Base-by-base conservation (phyloP, 1,140 invertebrate species). In the Scaptomyza graminum region DNA sequence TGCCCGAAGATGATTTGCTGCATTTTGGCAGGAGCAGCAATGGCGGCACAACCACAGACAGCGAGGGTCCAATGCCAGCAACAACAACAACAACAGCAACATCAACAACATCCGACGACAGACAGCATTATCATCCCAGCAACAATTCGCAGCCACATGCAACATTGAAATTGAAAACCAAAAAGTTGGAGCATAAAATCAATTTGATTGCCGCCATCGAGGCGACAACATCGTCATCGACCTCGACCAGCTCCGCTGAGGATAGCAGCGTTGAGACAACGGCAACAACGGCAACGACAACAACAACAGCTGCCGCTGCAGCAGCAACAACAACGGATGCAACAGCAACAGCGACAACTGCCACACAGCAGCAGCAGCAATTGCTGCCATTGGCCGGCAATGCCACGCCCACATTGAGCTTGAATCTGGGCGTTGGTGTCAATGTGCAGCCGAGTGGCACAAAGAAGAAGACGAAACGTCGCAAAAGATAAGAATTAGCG, bases 401-500 rank as follows among this genome's bases (percentile, higher is more conserved):
- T 34, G 31, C 13, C 11, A 31, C 46, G 5, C n/a, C 25, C 8
- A 12, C 39, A 0, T 5, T 63, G 7, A 57, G 44, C 18, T 39
- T 37, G 11, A 28, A 31, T 13, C 39, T 61, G 57, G 70, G 70
- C 13, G 52, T 67, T 44, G 62, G 59, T 57, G 62, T 64, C 25
- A n/a, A 51, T 18, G 61, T 61, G 25, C 89, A 73, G 78, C 74
- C 75, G 76, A 81, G 90, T 91, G 80, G 68, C 54, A 71, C 76
- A 80, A 91, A 91, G 74, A 91, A 91, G 76, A 91, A 91, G 79
- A 89, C 80, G 0, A 91, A 91, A 60, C 75, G 85, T 6, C 91
- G 90, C 56, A 91, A 91, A 55, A 91, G 90, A 91, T 91, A 91
- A 91, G 90, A 91, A 89, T 91, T 91, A 91, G 89, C 81, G 55